Base-by-base conservation (phyloP, 2,113 vertebrate genomes). In the Triplophysa tibetana region DNA sequence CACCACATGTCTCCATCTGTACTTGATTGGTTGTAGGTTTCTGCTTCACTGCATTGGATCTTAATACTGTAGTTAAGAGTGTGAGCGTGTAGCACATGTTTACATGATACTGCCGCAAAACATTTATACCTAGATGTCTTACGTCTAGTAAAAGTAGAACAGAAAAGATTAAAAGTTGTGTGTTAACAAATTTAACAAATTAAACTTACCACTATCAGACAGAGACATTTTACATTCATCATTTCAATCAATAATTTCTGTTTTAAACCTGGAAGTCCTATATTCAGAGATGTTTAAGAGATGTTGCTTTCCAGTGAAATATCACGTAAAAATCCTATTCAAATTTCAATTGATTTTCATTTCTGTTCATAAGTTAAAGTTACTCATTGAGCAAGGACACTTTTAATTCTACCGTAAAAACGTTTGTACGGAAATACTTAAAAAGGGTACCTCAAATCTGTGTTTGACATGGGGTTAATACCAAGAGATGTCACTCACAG, bases 401-500 rank as follows among this genome's bases (percentile, higher is more conserved):
- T 33, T 50, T 52, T 14, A 69, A 5, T 11, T 5, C 12, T 60
- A 29, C 26, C 26, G 26, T 29, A 3, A 3, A 12, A 41, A 5
- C 17, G n/a, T 41, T 72, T 21, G 2, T 41, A 38, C 41, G 0
- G 0, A 26, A 58, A 72, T 21, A 41, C n/a, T 70, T 29, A 54
- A 16, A 70, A 70, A 54, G 8, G 17, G 9, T 12, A 38, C 2
- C 0, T 56, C 26, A 54, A 56, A 54, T 56, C 23, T 29, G 26
- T 41, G n/a, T 41, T 72, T 72, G 70, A 72, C 29, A 58, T 21
- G 58, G 52, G 33, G 12, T n/a, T 41, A 23, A 72, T 21, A 72
- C 38, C 52, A 58, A 11, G n/a, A 72, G 26, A 72, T 58, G 24
- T 21, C 29, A 38, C 70, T 72, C 29, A 58, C 52, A 58, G 70